Percentiles rank a stretch among this genome's conserved stretches.
Evolutionary conservation across 2,113 vertebrate genomes (phyloP).

Genomic region (Vulpes lagopus): DNA sequence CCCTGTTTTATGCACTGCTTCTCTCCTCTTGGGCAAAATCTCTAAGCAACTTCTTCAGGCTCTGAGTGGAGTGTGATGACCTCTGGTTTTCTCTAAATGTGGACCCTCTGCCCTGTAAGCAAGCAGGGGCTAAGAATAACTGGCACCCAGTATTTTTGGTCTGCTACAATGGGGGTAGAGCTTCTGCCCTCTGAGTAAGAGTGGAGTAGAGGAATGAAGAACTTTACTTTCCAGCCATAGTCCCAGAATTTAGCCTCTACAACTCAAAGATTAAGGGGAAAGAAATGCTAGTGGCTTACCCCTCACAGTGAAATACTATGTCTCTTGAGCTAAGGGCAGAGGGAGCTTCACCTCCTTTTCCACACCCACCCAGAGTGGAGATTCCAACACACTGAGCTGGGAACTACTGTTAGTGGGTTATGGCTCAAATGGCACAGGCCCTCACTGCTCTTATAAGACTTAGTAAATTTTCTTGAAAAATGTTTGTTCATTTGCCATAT

Average conservation of each 20-base stretch:
- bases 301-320: neutral
- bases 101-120: neutral
- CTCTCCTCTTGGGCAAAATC: neutral
- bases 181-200: neutral
- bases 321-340: neutral
- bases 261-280: neutral
- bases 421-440: neutral
- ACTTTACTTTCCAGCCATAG: neutral
- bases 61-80: neutral
- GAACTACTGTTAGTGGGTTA: neutral
- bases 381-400: neutral
- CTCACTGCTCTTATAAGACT: neutral
- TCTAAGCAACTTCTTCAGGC: neutral
- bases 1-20: neutral
- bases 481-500: neutral
- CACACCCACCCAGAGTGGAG: no score
- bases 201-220: neutral
- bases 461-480: neutral
- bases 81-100: neutral
- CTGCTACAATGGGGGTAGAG: no score
- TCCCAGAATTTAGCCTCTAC: neutral
- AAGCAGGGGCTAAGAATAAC: neutral
- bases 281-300: neutral
- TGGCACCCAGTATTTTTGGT: fast-evolving
- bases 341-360: neutral